A percentile compares a stretch with the other conserved stretches of the same genome.
Evolutionary conservation across 1,140 invertebrate species (phyloP).

Genomic region (Aphaenogaster floridana): DNA sequence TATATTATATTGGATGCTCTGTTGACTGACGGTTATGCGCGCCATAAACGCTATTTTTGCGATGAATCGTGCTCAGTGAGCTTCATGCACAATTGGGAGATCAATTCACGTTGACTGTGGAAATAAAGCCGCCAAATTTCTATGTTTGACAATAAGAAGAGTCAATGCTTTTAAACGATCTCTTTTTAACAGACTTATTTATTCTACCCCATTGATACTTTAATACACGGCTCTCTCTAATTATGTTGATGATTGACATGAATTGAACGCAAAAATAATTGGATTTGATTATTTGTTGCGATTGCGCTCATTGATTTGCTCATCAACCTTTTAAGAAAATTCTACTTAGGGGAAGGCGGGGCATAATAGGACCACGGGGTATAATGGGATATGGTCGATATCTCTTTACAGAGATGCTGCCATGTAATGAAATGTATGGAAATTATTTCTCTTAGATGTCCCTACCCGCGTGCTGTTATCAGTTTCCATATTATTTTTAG

Average conservation of each 20-base stretch:
- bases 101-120: not conserved
- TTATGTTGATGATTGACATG: not conserved
- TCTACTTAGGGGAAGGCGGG: too few relatives aligned
- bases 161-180: not conserved
- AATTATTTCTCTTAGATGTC: too few relatives aligned
- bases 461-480: too few relatives aligned
- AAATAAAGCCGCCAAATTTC: not conserved
- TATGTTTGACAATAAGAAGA: not conserved
- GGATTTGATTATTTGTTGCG: not conserved
- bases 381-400: too few relatives aligned
- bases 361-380: too few relatives aligned
- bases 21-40: not conserved
- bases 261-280: not conserved
- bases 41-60: constrained; percentile 1
- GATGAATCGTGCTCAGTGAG: not conserved
- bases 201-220: not conserved
- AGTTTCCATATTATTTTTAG: too few relatives aligned
- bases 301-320: not conserved
- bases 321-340: not conserved
- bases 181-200: not conserved
- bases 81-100: constrained; percentile 7
- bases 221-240: not conserved
- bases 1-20: constrained; percentile 12
- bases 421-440: too few relatives aligned
- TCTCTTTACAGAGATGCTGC: too few relatives aligned